Conservation (phyloP, 2,113 vertebrate species). For the Pagrus major region DNA sequence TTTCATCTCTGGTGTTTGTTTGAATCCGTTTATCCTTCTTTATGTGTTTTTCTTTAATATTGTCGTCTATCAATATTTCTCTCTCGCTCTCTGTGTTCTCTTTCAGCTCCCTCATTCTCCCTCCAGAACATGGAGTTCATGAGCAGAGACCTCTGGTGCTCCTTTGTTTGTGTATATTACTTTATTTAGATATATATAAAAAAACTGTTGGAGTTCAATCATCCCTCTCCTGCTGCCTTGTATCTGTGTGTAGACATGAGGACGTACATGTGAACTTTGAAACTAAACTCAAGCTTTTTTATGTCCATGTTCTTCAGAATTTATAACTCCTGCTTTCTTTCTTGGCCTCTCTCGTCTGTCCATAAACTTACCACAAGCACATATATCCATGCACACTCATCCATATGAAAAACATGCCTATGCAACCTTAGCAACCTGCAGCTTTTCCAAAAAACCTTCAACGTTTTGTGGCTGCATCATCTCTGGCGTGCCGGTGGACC, state of each 20-base stretch:
- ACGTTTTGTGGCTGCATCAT: neutral
- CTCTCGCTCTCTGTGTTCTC: neutral
- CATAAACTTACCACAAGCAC: neutral
- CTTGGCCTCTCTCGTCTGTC: neutral
- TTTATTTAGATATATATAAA: conserved; percentile 49
- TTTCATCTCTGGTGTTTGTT: too few species aligned
- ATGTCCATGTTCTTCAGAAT: conserved; percentile 15
- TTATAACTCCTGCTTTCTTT: neutral
- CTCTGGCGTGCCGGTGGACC: neutral
- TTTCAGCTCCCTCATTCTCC: neutral
- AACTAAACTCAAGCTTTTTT: neutral
- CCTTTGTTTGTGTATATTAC: conserved; percentile 61
- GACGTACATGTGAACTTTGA: conserved; percentile 27
- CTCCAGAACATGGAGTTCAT: conserved; percentile 6
- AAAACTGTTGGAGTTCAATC: conserved; percentile 31
- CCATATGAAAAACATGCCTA: neutral
- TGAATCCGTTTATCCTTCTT: too few species aligned
- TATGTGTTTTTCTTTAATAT: too few species aligned
- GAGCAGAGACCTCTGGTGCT: conserved; percentile 27
- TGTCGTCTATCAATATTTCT: too few species aligned
- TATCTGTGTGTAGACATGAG: neutral
- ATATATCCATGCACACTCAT: neutral
- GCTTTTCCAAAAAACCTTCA: neutral
- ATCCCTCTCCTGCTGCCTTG: conserved; percentile 13
- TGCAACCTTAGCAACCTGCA: neutral